These are phyloP conservation scores for Lysandra coridon DNA, from an alignment of 2,888 invertebrate species.

Conservation along the genomic window DNA sequence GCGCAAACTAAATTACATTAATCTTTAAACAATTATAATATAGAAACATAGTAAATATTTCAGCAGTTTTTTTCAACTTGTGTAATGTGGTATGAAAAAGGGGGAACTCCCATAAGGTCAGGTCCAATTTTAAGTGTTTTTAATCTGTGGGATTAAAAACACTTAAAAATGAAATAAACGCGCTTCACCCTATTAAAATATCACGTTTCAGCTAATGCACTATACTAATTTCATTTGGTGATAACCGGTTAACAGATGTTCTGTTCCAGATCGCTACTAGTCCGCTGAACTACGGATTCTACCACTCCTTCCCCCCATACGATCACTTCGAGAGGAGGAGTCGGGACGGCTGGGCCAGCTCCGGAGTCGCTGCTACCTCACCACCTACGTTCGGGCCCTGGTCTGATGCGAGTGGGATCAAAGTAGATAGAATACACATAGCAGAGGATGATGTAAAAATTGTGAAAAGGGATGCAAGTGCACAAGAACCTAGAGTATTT, in stretches of 20 bases:
- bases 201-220: conserved; percentile 55
- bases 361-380: conserved; percentile 56
- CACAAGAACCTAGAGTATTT: conserved; percentile 52
- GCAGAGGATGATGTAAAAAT: conserved; percentile 40
- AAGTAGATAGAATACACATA: conserved; percentile 60
- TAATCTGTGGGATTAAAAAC: no score
- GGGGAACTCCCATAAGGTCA: no score
- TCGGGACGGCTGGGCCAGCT: conserved; percentile 57
- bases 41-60: no score
- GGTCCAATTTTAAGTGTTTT: no score
- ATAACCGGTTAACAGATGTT: conserved; percentile 77
- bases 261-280: conserved; percentile 84
- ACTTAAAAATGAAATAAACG: not conserved
- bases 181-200: conserved; percentile 20
- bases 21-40: no score
- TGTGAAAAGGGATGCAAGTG: conserved; percentile 41
- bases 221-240: conserved; percentile 54
- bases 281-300: conserved; percentile 88
- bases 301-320: conserved; percentile 79
- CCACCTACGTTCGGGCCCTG: conserved; percentile 51
- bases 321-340: conserved; percentile 73
- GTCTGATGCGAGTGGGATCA: conserved; percentile 49
- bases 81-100: no score
- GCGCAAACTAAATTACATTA: not conserved
- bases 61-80: no score